These are phyloP conservation scores for Pelochelys cantorii DNA, from an alignment of 2,797 vertebrate genomes.

Conservation along the genomic window DNA sequence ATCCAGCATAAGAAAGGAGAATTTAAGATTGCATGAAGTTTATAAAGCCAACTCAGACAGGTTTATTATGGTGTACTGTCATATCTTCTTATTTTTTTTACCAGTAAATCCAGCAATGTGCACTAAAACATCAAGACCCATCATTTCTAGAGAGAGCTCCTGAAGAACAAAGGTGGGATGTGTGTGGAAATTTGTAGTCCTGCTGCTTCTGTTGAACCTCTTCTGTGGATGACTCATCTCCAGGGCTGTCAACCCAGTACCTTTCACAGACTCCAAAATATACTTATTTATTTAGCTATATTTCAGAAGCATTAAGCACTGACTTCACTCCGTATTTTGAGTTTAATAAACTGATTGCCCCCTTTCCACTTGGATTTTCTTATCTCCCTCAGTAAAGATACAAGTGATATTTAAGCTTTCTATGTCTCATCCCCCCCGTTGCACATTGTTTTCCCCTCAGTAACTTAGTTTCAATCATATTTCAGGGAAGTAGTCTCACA, in stretches of 20 bases:
- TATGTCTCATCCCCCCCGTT: slow-evolving; percentile 40
- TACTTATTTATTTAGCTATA: not conserved
- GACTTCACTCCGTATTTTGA: slow-evolving; percentile 22
- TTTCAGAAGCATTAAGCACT: not conserved
- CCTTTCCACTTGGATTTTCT: slow-evolving; percentile 23
- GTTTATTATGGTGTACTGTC: not conserved
- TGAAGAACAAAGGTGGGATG: not conserved
- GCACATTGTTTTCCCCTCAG: not conserved
- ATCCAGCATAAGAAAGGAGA: not conserved
- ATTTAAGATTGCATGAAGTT: not conserved
- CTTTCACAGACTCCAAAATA: slow-evolving; percentile 22
- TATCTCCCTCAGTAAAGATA: slow-evolving; percentile 54
- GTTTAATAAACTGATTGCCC: slow-evolving; percentile 33
- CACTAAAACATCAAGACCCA: not conserved
- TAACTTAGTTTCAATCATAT: slow-evolving; percentile 16
- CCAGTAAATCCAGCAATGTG: not conserved
- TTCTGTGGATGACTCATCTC: not conserved
- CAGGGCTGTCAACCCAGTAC: not conserved
- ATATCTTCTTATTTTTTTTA: not conserved
- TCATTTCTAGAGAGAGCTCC: not conserved
- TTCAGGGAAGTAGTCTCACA: slow-evolving; percentile 49
- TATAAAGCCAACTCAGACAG: not conserved
- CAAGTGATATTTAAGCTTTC: slow-evolving; percentile 51
- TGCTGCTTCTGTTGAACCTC: not conserved
- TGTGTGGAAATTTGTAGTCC: not conserved